Evolutionary conservation across 2,113 vertebrate species (phyloP), one percentile per base, ranked within the genome.

Genomic region (Camelus bactrianus): DNA sequence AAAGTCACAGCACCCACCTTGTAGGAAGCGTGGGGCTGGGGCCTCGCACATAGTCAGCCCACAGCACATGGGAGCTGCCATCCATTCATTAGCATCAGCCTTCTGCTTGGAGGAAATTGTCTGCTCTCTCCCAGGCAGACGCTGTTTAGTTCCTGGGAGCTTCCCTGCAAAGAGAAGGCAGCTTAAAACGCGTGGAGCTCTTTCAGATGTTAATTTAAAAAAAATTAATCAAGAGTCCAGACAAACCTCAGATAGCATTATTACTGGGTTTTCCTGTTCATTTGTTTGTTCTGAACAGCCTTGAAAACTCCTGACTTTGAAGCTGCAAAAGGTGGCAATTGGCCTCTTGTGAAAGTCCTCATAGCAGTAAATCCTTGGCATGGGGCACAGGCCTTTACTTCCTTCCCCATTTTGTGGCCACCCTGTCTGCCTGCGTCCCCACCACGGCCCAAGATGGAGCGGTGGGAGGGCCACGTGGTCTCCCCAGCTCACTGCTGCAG

Each of bases 221-320:
- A 52, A 89, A 76, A 32, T 81, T 42, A 77, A 56, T 26, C 67
- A 60, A 83, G 30, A 91, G 58, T 65, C 70, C 75, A 88, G 83
- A 86, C 73, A 75, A 60, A 52, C 42, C 46, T 26, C 54, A 64
- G 19, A 64, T 46, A 67, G 35, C 48, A 46, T 56, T 80, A 87
- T 72, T 76, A 76, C 48, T 60, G 80, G 79, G 13, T 16, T 54
- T 56, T 54, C 38, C 38, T 26, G 52, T 22, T 67, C 85, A 42
- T 42, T 94, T 93, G 94, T 62, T 62, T 95, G 70, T 85, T 93
- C 73, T 2, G 8, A 95, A 91, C 35, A 50, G 62, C n/a, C 70
- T 72, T 76, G 42, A 67, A 86, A 89, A 50, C 19, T 46, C 38
- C 32, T 58, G 26, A 64, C 77, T 94, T 72, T 91, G 94, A 94